Conservation (phyloP, 2,888 invertebrate species). For the Acrobasis consociella region DNA sequence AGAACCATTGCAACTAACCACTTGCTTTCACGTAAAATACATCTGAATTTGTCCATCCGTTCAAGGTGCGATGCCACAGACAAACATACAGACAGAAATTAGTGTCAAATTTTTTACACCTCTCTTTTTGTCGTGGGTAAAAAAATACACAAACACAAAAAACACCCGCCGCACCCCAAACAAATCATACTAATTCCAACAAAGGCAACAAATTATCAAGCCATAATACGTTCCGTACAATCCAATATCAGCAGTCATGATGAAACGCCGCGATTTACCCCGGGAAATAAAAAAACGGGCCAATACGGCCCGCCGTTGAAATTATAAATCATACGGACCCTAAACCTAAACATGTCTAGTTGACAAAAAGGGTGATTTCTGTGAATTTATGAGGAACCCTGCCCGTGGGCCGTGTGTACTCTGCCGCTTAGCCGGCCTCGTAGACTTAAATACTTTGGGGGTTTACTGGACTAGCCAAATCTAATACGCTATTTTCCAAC, state of each 20-base stretch:
- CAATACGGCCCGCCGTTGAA: conserved; percentile 52
- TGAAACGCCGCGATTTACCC: conserved; percentile 45
- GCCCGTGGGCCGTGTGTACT: conserved; percentile 32
- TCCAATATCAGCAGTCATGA: conserved; percentile 34
- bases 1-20: too few species aligned
- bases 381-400: conserved; percentile 58
- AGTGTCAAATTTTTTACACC: too few species aligned
- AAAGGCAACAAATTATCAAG: conserved; percentile 17
- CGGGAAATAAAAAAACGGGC: conserved; percentile 39
- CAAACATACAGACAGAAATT: too few species aligned
- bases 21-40: too few species aligned
- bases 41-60: too few species aligned
- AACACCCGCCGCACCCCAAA: not conserved
- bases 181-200: conserved; percentile 8
- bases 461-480: not conserved
- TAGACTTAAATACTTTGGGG: conserved; percentile 1
- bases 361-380: conserved; percentile 78
- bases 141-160: not conserved
- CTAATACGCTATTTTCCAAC: too few species aligned
- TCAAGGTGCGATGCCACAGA: too few species aligned
- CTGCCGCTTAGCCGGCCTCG: conserved; percentile 24
- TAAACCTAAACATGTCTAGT: conserved; percentile 73
- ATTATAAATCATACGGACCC: conserved; percentile 69
- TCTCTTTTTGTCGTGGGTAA: too few species aligned
- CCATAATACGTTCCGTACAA: conserved; percentile 33